Base-by-base conservation (phyloP, 2,797 vertebrate species). In the Alcedo atthis region DNA sequence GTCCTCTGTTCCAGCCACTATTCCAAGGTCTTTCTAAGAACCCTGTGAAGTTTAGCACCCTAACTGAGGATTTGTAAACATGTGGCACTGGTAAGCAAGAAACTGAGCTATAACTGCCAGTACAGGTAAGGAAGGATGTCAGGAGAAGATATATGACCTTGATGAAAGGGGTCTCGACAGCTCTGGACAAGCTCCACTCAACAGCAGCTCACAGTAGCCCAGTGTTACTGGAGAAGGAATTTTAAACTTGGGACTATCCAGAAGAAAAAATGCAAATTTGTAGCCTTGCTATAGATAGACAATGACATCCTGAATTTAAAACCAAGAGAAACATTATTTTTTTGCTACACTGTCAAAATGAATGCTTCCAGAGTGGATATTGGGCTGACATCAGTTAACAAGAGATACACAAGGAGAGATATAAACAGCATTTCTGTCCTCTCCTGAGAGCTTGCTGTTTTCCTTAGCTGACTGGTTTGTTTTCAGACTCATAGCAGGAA, bases 11-110 rank as follows among this genome's bases (percentile, higher is more conserved):
- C n/a, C 57, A 74, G 63, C 17, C 14, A 12, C 45, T 33, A 35
- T 85, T 92, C 42, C 78, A 53, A 81, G 45, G 61, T 63, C 63
- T 92, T 91, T 95, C 68, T 63, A 93, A 93, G 93, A 77, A 88
- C 90, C 80, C 85, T 87, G 74, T 86, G 80, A 91, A 35, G n/a
- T 85, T 79, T 91, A 59, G 67, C 10, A 0, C 51, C 75, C 58
- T 66, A 20, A 70, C 18, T 61, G 42, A 25, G n/a, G n/a, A n/a
- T 78, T 76, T 86, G 61, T 81, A 85, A 89, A 92, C 55, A 83
- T 3, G 2, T 69, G 59, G 51, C 26, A 2, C 30, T 83, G 79
- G 35, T 74, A 81, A 87, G 62, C 68, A 81, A 81, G 77, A 83
- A 76, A 73, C 9, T 0, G 5, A 59, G n/a, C 2, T 73, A 15